Conservation (phyloP, 1,140 invertebrate genomes). For the Ephestia elutella region DNA sequence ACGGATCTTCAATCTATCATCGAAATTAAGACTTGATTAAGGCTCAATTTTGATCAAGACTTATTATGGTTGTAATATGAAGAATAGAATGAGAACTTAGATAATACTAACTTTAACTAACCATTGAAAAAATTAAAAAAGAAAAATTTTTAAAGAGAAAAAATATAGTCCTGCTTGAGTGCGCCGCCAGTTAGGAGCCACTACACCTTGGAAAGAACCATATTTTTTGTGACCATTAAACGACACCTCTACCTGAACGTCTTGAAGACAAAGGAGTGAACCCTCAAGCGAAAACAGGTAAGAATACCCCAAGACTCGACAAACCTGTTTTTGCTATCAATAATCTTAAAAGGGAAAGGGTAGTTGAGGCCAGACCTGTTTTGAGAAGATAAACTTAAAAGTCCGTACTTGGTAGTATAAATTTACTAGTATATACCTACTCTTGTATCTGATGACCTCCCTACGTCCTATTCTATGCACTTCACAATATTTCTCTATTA, state of each 20-base stretch:
- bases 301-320: not conserved
- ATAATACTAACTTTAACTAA: no score
- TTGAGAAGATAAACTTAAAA: not conserved
- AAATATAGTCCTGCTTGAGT: not conserved
- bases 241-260: conserved; percentile 6
- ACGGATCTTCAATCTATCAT: not conserved
- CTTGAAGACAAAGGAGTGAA: not conserved
- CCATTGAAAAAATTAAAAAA: not conserved
- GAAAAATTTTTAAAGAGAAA: no score
- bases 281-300: conserved; percentile 2
- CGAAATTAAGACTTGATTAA: not conserved
- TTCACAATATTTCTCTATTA: no score
- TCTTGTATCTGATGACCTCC: no score
- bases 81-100: no score
- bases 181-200: not conserved
- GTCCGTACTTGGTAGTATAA: not conserved
- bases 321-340: conserved; percentile 5
- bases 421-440: no score
- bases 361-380: not conserved
- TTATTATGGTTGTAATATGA: not conserved
- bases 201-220: not conserved
- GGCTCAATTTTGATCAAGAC: no score
- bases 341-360: conserved; percentile 6
- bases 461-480: no score
- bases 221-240: not conserved